phyloP scores from a whole-genome alignment of 2,888 invertebrate species.

The Hydroisotoma schaefferi region DNA sequence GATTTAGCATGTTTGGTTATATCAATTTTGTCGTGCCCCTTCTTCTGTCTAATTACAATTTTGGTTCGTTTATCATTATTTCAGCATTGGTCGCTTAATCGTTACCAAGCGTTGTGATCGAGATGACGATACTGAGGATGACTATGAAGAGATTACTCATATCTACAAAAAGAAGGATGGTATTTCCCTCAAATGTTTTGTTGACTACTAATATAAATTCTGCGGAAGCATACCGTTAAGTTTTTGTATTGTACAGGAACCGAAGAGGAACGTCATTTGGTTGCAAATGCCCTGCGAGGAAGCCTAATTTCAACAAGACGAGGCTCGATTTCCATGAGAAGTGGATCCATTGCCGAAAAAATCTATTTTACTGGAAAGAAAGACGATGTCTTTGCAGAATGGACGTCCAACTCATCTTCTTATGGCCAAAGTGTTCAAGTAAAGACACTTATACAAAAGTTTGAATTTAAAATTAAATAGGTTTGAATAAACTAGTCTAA shows the following conservation, averaged over 20 bases:
- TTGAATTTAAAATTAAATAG: background rate
- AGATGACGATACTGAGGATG: constrained; percentile 64
- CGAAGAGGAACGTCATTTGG: constrained; percentile 63
- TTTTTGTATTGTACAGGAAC: constrained; percentile 53
- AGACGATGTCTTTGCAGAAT: constrained; percentile 60
- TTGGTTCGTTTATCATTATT: constrained; percentile 21
- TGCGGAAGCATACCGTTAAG: background rate
- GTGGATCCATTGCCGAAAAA: constrained; percentile 18
- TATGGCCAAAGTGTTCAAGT: constrained; percentile 64
- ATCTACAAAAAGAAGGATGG: constrained; percentile 63
- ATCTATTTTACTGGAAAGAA: constrained; percentile 54
- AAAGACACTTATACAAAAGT: too few relatives aligned
- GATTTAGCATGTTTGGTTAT: background rate
- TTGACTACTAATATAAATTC: background rate
- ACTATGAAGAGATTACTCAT: constrained; percentile 64
- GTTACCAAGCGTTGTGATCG: constrained; percentile 63
- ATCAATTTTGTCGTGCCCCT: too few relatives aligned
- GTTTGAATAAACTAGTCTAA: background rate
- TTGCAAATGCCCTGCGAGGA: constrained; percentile 63
- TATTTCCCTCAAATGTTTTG: constrained; percentile 2
- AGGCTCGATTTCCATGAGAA: constrained; percentile 59
- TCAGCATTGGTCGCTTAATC: constrained; percentile 65
- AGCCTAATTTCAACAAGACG: constrained; percentile 58
- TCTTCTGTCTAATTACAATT: background rate
- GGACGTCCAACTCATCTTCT: constrained; percentile 60